Conservation (phyloP, 2,888 invertebrate genomes). For the Prenolepis imparis region DNA sequence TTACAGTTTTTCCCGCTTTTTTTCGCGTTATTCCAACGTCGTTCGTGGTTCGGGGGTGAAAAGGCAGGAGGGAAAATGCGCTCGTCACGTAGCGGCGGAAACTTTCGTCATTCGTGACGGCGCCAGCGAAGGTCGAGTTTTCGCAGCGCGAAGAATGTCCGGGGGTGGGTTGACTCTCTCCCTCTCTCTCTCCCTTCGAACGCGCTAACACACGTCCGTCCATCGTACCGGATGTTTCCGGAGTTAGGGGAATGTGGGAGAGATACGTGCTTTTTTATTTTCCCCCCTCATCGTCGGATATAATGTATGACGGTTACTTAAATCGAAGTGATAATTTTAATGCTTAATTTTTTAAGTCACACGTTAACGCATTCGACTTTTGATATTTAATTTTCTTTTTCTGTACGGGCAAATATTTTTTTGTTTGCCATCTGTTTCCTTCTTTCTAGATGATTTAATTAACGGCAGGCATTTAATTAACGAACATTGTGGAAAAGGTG, state of each 20-base stretch:
- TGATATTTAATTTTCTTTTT: conserved; percentile 13
- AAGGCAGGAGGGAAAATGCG: neutral
- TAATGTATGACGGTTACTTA: conserved; percentile 3
- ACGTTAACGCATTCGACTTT: neutral
- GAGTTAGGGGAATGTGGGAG: neutral
- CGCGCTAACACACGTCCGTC: conserved; percentile 39
- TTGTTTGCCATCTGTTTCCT: neutral
- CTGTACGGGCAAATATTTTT: neutral
- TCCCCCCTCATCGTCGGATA: neutral
- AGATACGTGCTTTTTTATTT: neutral
- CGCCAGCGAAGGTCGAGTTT: conserved; percentile 52
- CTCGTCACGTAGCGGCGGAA: conserved; percentile 54
- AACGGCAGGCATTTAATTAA: neutral
- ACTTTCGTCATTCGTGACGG: conserved; percentile 58
- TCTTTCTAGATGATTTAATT: neutral
- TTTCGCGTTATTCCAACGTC: conserved; percentile 45
- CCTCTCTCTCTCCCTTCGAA: conserved; percentile 8
- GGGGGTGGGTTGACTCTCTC: neutral
- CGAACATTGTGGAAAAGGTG: neutral
- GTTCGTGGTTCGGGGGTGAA: neutral
- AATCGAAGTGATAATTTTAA: conserved; percentile 6
- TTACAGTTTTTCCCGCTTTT: conserved; percentile 51
- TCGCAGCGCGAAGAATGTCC: conserved; percentile 26
- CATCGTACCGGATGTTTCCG: conserved; percentile 38
- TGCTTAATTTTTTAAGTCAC: neutral